Evolutionary conservation across 2,113 vertebrate species (phyloP), one percentile per base, ranked within the genome.

Genomic region (Trochalopteron elliotii): DNA sequence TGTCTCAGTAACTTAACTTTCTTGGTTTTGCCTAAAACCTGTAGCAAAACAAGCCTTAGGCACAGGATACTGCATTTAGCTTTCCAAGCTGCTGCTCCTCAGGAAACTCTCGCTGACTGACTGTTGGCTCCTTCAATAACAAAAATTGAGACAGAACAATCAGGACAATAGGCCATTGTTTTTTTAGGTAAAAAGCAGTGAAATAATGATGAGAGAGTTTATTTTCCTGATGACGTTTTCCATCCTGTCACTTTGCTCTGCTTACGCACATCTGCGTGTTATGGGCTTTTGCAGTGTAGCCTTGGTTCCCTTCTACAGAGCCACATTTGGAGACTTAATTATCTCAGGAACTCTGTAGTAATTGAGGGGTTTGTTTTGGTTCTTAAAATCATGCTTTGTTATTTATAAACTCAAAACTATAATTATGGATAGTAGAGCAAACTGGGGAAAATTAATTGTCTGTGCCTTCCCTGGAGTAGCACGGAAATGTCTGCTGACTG

Each of bases 111-210:
- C 10, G 1, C 84, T 87, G 87, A 76, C 79, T 68, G 79, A 71
- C 77, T 68, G 56, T 70, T 50, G n/a, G 60, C 94, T 93, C 72
- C 72, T 95, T 93, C 88, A 92, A 53, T 55, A 93, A 79, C 57
- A 95, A 94, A 96, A 94, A 90, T 60, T 31, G 31, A 3, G 5
- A 37, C 83, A 87, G 80, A 95, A 97, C 96, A 96, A 79, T 90
- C 0, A 1, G 95, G 91, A 98, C 96, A 98, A 97, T 95, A 83
- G 83, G 53, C 49, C 60, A 94, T 97, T 97, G 96, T 47, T 90
- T 82, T 69, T 96, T 87, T 65, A 57, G 96, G 85, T 94, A 85
- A 87, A 81, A 64, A 96, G 89, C 77, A 63, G 94, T 87, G 61
- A 96, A 96, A 89, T 49, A 83, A 95, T 70, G 68, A 83, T 97